Conservation (phyloP, 2,797 vertebrate genomes). For the Acanthiza pusilla region DNA sequence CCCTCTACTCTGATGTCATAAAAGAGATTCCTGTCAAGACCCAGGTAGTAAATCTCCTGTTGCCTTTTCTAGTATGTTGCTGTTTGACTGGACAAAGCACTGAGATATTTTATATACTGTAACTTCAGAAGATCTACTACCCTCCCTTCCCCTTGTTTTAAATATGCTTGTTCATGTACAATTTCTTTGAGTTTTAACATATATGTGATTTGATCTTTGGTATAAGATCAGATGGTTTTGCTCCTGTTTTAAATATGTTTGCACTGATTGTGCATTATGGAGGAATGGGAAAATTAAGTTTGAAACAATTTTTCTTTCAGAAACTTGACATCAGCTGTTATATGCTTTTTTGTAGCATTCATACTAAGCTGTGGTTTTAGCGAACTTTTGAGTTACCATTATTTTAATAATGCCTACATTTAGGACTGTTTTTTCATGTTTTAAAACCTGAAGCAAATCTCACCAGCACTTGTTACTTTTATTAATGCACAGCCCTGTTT, state of each 20-base stretch:
- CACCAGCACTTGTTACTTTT: not conserved
- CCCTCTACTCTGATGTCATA: not conserved
- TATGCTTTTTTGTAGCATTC: not conserved
- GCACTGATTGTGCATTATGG: not conserved
- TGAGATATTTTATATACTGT: not conserved
- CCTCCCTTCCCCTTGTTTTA: not conserved
- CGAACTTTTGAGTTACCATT: not conserved
- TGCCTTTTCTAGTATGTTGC: not conserved
- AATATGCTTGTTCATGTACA: not conserved
- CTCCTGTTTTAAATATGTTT: not conserved
- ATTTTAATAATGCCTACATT: not conserved
- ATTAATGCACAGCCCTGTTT: not conserved
- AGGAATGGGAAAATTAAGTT: not conserved
- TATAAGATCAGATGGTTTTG: not conserved
- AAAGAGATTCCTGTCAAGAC: constrained; percentile 29
- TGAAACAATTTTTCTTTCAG: not conserved
- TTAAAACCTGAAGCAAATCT: not conserved
- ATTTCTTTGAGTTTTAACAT: not conserved
- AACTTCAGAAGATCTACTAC: not conserved
- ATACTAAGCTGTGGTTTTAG: not conserved
- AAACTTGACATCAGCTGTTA: not conserved
- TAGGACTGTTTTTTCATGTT: not conserved
- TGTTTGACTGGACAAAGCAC: not conserved
- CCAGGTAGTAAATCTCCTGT: not conserved
- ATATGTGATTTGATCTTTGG: not conserved